Conservation (phyloP, 2,888 invertebrate genomes). For the Desoria tigrina region DNA sequence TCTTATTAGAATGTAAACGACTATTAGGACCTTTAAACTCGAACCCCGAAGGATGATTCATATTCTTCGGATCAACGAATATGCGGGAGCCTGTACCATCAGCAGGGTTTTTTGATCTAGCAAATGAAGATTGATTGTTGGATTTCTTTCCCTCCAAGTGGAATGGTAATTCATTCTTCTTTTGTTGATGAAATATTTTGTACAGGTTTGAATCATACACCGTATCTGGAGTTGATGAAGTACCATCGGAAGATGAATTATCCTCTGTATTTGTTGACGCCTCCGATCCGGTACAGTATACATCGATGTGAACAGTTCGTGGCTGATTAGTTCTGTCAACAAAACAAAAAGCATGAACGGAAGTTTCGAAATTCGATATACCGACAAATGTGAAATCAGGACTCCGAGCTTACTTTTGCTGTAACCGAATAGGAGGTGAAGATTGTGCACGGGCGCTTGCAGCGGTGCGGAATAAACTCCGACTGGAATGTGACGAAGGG, state of each 20-base stretch:
- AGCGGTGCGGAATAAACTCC: conserved; percentile 16
- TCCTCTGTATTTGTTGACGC: conserved; percentile 53
- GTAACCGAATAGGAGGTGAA: conserved; percentile 41
- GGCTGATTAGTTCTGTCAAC: conserved; percentile 56
- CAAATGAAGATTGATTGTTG: not conserved
- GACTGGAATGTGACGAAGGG: conserved; percentile 32
- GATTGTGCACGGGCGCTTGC: conserved; percentile 32
- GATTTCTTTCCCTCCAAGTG: conserved; percentile 10
- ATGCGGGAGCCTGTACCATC: conserved; percentile 5
- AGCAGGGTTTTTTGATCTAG: not conserved
- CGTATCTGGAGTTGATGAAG: conserved; percentile 65
- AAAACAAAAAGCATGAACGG: conserved; percentile 6
- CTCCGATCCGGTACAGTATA: conserved; percentile 71
- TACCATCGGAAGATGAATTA: conserved; percentile 55
- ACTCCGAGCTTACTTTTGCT: conserved; percentile 37
- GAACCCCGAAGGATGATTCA: conserved; percentile 3
- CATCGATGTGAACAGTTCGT: conserved; percentile 73
- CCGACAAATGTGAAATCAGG: not conserved
- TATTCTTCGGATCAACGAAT: conserved; percentile 8
- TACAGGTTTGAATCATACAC: conserved; percentile 67
- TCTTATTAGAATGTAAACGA: not conserved
- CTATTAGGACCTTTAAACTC: not conserved
- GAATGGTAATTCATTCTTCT: conserved; percentile 41
- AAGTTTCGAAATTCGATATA: not conserved
- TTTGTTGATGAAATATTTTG: conserved; percentile 63